Evolutionary conservation across 1,140 invertebrate genomes (phyloP), one percentile per base, ranked within the genome.

Genomic region (Neodiprion virginianus): DNA sequence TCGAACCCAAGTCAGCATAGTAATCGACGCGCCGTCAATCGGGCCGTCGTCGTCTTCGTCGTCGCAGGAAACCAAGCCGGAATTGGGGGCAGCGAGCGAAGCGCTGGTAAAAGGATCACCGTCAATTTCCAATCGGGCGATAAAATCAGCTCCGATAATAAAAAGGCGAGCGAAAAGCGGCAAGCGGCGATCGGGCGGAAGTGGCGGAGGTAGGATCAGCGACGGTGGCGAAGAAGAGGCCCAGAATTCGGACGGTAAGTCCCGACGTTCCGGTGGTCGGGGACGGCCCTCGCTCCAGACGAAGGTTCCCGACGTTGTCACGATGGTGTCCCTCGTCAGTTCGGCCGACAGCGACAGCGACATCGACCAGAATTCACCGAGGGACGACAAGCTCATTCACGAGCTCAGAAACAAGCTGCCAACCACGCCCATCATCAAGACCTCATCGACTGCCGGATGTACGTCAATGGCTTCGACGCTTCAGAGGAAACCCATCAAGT

Each of bases 301-400:
- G 0, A 83, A 73, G 11, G 76, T 77, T 8, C 81, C 76, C 0
- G 90, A 91, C 48, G 85, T 91, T 7, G 84, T 90, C 2, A 91
- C 91, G 0, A 91, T 91, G 90, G 90, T 91, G 0, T 91, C 90
- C 0, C 76, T 91, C 8, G 82, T 91, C 5, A 90, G 90, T 75
- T 89, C 90, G 0, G 87, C 88, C 0, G 90, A 88, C 12, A 91
- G 90, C 74, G 90, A 91, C 11, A 88, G 84, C 61, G 90, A 91
- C 69, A 80, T 78, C 17, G 83, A 84, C 12, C 83, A 86, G 14
- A 84, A 83, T 61, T 84, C 83, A 0, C 79, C 78, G 71, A 82
- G 80, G 4, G 84, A 87, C 65, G 82, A 87, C 69, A 88, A 88
- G 74, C 78, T 87, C 9, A 88, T 88, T 53, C 80, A 81, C 48